These are phyloP conservation scores for Amphiprion clarkii DNA, from an alignment of 2,797 vertebrate genomes.

Conservation along the genomic window DNA sequence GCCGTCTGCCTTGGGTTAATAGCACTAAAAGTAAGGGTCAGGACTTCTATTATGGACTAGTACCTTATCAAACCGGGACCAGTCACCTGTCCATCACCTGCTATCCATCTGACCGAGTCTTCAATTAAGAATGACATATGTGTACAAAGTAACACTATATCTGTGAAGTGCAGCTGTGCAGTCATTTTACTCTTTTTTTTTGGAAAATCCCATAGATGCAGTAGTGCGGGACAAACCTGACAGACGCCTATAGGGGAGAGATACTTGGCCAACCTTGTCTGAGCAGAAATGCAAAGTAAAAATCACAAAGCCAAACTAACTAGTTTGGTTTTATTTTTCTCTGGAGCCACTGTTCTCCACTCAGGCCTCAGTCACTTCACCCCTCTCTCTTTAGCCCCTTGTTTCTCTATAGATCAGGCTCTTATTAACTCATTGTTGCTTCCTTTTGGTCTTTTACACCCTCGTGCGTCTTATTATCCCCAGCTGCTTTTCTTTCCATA, in stretches of 20 bases:
- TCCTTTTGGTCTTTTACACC: slow-evolving; percentile 64
- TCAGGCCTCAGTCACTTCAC: slow-evolving; percentile 70
- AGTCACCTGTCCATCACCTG: slow-evolving; percentile 81
- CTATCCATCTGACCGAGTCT: slow-evolving; percentile 54
- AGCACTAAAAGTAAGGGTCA: slow-evolving; percentile 79
- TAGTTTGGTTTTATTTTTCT: slow-evolving; percentile 10
- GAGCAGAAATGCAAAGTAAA: neutral
- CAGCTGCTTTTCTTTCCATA: slow-evolving; percentile 72
- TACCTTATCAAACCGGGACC: slow-evolving; percentile 78
- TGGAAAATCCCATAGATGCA: slow-evolving; percentile 24
- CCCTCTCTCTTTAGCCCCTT: slow-evolving; percentile 49
- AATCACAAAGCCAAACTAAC: neutral
- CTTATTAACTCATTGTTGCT: slow-evolving; percentile 75
- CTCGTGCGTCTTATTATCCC: slow-evolving; percentile 75
- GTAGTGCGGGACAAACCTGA: slow-evolving; percentile 15
- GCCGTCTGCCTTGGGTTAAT: slow-evolving; percentile 72
- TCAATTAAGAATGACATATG: slow-evolving; percentile 65
- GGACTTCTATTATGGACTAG: slow-evolving; percentile 77
- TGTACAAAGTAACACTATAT: slow-evolving; percentile 63
- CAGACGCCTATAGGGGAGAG: slow-evolving; percentile 23
- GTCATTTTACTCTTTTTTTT: slow-evolving; percentile 36
- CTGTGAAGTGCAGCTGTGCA: slow-evolving; percentile 59
- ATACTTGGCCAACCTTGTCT: neutral
- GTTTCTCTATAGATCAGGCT: slow-evolving; percentile 65
- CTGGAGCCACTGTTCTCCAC: slow-evolving; percentile 17